Conservation (phyloP, 2,113 vertebrate genomes). For the Leiothrix lutea region DNA sequence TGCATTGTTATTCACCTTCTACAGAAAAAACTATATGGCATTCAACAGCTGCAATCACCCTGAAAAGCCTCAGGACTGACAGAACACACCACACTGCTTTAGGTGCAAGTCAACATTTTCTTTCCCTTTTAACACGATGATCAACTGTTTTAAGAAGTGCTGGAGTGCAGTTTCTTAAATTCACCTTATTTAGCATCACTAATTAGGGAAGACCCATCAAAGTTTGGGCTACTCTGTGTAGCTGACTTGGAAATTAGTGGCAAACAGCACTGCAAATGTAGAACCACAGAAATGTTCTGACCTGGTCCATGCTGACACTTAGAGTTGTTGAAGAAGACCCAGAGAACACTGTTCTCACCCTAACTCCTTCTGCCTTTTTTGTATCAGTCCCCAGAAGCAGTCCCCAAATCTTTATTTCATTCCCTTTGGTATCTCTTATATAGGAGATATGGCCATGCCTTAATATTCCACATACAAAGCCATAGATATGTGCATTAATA, state of each 20-base stretch:
- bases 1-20: neutral
- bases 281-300: neutral
- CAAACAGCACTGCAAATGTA: neutral
- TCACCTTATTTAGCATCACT: neutral
- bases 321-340: neutral
- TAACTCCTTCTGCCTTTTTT: neutral
- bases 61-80: neutral
- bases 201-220: neutral
- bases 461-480: neutral
- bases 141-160: neutral
- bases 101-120: neutral
- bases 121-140: rapidly evolving
- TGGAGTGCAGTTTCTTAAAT: neutral
- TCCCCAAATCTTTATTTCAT: neutral
- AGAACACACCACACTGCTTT: neutral
- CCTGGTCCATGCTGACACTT: neutral
- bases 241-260: neutral
- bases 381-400: neutral
- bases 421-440: neutral
- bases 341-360: neutral
- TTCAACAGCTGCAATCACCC: neutral
- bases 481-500: neutral
- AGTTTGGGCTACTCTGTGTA: neutral
- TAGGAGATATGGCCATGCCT: neutral
- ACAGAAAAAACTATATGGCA: neutral